A percentile compares a stretch with the other conserved stretches of the same genome.
Conservation (phyloP, 2,888 invertebrate genomes). For the Alviniconcha strummeri region DNA sequence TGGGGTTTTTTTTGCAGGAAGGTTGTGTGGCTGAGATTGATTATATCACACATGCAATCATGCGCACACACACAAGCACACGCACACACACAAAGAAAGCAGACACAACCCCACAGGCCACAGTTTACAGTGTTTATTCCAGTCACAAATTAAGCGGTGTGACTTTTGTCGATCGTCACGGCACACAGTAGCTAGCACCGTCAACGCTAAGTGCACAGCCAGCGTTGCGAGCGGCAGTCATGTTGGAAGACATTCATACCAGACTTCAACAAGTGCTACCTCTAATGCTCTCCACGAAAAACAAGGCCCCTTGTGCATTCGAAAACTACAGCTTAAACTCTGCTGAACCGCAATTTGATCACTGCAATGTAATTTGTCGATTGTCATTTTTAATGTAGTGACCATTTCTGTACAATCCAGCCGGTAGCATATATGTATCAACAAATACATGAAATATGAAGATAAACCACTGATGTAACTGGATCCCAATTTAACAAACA, state of each 20-base stretch:
- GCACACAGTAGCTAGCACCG: conserved; percentile 18
- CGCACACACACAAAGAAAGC: not conserved
- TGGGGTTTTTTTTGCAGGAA: too few species aligned
- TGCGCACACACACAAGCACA: not conserved
- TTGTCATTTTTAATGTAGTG: too few species aligned
- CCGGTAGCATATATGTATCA: too few species aligned
- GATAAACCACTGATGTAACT: too few species aligned
- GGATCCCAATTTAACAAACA: too few species aligned
- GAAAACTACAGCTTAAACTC: not conserved
- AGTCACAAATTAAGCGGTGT: conserved; percentile 26
- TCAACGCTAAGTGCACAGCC: conserved; percentile 6
- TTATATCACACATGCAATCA: too few species aligned
- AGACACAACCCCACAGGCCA: not conserved
- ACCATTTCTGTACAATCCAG: too few species aligned
- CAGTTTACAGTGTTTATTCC: conserved; percentile 22
- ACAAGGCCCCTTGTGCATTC: conserved; percentile 6
- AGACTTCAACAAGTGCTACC: not conserved
- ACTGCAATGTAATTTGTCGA: not conserved
- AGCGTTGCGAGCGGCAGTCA: not conserved
- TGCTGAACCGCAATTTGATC: not conserved
- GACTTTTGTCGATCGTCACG: conserved; percentile 23
- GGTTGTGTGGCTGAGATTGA: too few species aligned
- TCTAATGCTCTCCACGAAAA: too few species aligned
- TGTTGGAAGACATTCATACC: not conserved
- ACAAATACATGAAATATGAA: too few species aligned